Evolutionary conservation across 2,113 vertebrate species (phyloP).

Genomic region (Alligator mississippiensis): DNA sequence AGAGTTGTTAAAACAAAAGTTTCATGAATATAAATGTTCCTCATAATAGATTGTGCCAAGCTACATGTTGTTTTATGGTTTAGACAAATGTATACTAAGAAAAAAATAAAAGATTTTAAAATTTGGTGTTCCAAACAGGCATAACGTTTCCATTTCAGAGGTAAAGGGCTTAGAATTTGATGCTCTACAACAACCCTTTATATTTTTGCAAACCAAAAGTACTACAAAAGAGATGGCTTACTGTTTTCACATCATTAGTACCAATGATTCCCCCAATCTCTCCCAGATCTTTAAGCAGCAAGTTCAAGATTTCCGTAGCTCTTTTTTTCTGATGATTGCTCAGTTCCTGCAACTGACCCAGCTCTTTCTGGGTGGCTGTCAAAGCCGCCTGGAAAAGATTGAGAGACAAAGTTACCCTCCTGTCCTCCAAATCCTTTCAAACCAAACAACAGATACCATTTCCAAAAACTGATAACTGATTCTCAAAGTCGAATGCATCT

Average conservation of each 20-base stretch:
- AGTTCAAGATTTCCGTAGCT: slow-evolving; percentile 87
- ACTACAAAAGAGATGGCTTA: slow-evolving; percentile 46
- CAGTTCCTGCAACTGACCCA: slow-evolving; percentile 90
- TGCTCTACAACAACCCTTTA: too few relatives aligned
- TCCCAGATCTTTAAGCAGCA: slow-evolving; percentile 89
- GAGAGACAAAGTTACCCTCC: slow-evolving; percentile 15
- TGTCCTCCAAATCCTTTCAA: not conserved
- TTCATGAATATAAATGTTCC: too few relatives aligned
- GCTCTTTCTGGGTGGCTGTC: slow-evolving; percentile 83
- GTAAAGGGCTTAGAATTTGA: not conserved
- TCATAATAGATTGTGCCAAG: not conserved
- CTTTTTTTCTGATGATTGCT: slow-evolving; percentile 91
- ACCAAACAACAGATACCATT: not conserved
- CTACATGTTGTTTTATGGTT: not conserved
- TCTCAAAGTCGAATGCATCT: not conserved
- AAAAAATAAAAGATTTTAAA: not conserved
- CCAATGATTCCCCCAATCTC: slow-evolving; percentile 91
- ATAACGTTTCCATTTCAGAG: not conserved
- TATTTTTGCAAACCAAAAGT: not conserved
- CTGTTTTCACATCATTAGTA: slow-evolving; percentile 88
- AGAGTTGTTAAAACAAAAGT: not conserved
- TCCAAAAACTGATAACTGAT: not conserved
- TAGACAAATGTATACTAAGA: not conserved
- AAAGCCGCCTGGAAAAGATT: slow-evolving; percentile 81
- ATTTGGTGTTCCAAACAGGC: not conserved